Evolutionary conservation across 2,888 invertebrate species (phyloP).

Genomic region (Carcina quercana): DNA sequence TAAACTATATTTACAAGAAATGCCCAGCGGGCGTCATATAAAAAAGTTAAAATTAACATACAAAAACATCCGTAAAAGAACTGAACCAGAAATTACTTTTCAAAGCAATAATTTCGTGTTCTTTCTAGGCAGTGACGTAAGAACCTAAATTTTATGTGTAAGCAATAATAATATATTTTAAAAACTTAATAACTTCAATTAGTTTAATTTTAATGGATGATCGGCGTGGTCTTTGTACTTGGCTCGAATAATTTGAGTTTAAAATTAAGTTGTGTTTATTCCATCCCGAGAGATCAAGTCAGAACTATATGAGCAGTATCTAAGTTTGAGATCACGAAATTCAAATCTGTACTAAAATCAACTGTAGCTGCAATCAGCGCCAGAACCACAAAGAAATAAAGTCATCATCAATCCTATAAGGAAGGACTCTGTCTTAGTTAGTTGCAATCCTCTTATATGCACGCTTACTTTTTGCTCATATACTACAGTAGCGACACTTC

Average conservation of each 20-base stretch:
- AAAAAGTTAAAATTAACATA: constrained; percentile 34
- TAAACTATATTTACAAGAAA: constrained; percentile 60
- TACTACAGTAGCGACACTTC: too few relatives aligned
- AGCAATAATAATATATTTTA: constrained; percentile 22
- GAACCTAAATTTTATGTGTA: constrained; percentile 15
- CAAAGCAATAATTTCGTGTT: constrained; percentile 31
- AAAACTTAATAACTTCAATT: constrained; percentile 25
- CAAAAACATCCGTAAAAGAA: constrained; percentile 37
- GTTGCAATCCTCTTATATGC: too few relatives aligned
- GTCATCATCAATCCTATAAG: too few relatives aligned
- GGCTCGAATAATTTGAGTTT: constrained; percentile 24
- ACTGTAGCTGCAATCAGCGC: too few relatives aligned
- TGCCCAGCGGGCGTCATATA: constrained; percentile 39
- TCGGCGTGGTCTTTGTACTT: constrained; percentile 28
- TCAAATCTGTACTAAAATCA: too few relatives aligned
- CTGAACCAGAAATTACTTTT: constrained; percentile 28
- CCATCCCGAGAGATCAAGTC: constrained; percentile 15
- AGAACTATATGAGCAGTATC: not conserved
- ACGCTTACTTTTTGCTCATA: too few relatives aligned
- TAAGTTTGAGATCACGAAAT: not conserved
- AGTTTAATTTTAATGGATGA: constrained; percentile 22
- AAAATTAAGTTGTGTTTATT: constrained; percentile 21
- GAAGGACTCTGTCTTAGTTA: too few relatives aligned
- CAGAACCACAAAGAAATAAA: too few relatives aligned
- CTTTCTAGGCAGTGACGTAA: constrained; percentile 46